These are phyloP conservation scores for Channallabes apus DNA, from an alignment of 2,797 vertebrate species.

Conservation along the genomic window DNA sequence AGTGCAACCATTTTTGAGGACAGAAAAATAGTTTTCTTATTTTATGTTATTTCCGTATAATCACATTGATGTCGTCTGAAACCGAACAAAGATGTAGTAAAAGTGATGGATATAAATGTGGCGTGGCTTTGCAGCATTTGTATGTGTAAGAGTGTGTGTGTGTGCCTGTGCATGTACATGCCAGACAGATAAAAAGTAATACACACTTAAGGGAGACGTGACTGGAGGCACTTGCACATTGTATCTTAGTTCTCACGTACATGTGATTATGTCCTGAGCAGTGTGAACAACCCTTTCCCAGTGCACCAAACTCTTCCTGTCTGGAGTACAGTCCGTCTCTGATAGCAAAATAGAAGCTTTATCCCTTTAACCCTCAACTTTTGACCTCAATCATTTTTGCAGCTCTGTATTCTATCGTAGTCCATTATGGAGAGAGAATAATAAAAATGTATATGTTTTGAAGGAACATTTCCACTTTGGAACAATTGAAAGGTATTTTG, in stretches of 20 bases:
- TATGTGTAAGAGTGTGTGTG: neutral
- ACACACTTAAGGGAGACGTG: conserved; percentile 4
- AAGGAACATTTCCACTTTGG: neutral
- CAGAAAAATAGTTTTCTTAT: conserved; percentile 29
- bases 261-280: conserved; percentile 19
- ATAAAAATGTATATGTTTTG: neutral
- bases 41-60: conserved; percentile 1
- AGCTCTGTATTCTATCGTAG: neutral
- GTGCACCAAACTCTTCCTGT: conserved; percentile 31
- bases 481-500: neutral
- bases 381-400: neutral
- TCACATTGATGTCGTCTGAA: conserved; percentile 4
- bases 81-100: neutral
- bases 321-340: conserved; percentile 5
- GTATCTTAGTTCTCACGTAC: conserved; percentile 19
- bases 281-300: conserved; percentile 19
- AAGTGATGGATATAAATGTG: conserved; percentile 11
- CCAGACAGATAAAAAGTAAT: conserved; percentile 21
- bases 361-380: neutral
- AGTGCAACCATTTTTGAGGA: conserved; percentile 33
- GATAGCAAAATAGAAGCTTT: neutral
- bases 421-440: neutral
- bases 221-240: conserved; percentile 8
- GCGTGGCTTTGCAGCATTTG: neutral
- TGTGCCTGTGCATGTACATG: neutral